Evolutionary conservation across 2,888 invertebrate genomes (phyloP), one percentile per base, ranked within the genome.

Genomic region (Eupithecia centaureata): DNA sequence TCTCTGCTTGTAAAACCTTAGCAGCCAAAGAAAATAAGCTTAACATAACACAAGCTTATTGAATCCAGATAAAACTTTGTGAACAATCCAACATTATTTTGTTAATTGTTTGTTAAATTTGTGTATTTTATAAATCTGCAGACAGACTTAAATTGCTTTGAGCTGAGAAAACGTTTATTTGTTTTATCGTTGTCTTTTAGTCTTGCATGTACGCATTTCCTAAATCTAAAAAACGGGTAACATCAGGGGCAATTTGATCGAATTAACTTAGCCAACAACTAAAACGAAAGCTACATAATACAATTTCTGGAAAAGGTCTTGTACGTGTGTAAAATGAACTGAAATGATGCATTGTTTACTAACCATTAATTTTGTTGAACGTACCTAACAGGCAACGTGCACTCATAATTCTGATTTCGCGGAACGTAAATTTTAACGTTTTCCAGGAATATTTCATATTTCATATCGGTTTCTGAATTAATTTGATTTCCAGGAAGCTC

Each of bases 331-430:
- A 18, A 18, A 57, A 33, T 57, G 32, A 57, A 33, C 54, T 30
- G 57, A 33, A 57, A 30, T 57, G 32, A 56, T 56, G 22, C 57
- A 57, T 56, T 57, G 32, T 57, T 57, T 57, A 57, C 32, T n/a
- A 57, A 57, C 57, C 57, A 57, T 57, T 57, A 57, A 57, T 57
- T 57, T 32, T 32, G 57, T 57, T 32, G 32, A 57, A 22, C 30
- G 22, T 12, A 18, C 10, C 32, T n/a, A 57, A 22, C 60, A 61
- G 60, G 47, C 60, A 61, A 61, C 30, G 60, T 61, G 59, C 59
- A 30, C 22, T 61, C 60, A 47, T 61, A 61, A 61, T 61, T 61
- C 28, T 18, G n/a, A 27, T 47, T 61, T 42, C 28, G 42, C 30
- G 28, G 28, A 30, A n/a, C 30, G 32, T 32, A 57, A 42, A 47